These are phyloP conservation scores for Cryptocephalus moraei DNA, from an alignment of 2,888 invertebrate species.

Conservation along the genomic window DNA sequence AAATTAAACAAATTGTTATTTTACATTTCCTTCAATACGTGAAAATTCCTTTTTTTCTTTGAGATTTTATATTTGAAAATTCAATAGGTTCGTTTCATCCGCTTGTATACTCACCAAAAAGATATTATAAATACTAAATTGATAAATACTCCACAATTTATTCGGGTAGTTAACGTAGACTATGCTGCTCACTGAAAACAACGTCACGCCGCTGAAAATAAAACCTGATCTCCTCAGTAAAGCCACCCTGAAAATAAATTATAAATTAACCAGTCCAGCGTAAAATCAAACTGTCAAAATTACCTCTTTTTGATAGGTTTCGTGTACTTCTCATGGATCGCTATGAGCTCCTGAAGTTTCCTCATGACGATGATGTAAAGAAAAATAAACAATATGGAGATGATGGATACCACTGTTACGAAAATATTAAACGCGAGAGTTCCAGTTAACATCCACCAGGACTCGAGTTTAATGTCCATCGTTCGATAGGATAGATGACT, in stretches of 20 bases:
- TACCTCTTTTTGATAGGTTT: constrained; percentile 47
- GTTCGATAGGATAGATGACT: constrained; percentile 58
- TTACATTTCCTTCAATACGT: too few relatives aligned
- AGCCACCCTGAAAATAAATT: constrained; percentile 43
- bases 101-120: constrained; percentile 45
- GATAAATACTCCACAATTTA: constrained; percentile 45
- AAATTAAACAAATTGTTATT: constrained; percentile 14
- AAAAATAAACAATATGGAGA: constrained; percentile 56
- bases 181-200: constrained; percentile 51
- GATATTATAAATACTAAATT: constrained; percentile 45
- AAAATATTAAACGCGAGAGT: constrained; percentile 55
- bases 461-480: constrained; percentile 44
- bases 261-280: constrained; percentile 1
- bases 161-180: constrained; percentile 52
- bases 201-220: constrained; percentile 47
- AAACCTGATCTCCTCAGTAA: constrained; percentile 51
- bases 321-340: constrained; percentile 51
- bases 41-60: too few relatives aligned
- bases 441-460: constrained; percentile 55
- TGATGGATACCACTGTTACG: constrained; percentile 55
- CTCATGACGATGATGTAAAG: constrained; percentile 57
- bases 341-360: constrained; percentile 48
- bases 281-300: constrained; percentile 13
- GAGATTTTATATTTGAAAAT: too few relatives aligned
- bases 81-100: too few relatives aligned